Evolutionary conservation across 2,888 invertebrate genomes (phyloP).

Genomic region (Plebejus melissa): DNA sequence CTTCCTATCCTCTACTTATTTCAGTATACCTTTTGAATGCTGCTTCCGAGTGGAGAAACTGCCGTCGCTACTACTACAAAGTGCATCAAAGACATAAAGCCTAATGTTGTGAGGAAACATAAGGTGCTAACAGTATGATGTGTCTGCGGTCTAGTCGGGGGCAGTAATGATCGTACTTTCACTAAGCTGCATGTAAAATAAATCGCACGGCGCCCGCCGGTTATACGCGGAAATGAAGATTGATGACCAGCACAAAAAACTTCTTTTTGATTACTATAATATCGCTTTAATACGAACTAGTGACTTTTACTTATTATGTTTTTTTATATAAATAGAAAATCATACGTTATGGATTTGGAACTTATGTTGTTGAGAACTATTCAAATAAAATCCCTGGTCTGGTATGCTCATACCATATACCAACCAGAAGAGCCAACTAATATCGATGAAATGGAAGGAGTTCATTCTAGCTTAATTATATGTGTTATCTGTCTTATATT

Average conservation of each 20-base stretch:
- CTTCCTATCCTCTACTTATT: background rate
- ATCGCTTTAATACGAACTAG: conserved; percentile 32
- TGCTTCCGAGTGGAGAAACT: background rate
- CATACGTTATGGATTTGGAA: background rate
- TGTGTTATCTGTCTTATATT: too few relatives aligned
- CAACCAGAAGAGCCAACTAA: too few relatives aligned
- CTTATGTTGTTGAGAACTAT: background rate
- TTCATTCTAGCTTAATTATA: background rate
- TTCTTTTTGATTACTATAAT: conserved; percentile 50
- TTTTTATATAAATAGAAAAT: background rate
- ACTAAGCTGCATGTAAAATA: conserved; percentile 62
- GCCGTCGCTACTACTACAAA: background rate
- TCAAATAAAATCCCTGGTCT: background rate
- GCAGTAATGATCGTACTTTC: conserved; percentile 69
- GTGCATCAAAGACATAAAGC: background rate
- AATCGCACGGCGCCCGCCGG: conserved; percentile 62
- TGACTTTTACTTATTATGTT: conserved; percentile 19
- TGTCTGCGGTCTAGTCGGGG: conserved; percentile 41
- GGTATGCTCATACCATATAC: background rate
- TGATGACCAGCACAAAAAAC: conserved; percentile 57
- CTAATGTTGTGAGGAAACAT: conserved; percentile 1
- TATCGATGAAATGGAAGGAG: background rate
- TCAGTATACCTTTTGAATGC: too few relatives aligned
- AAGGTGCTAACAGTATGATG: conserved; percentile 44
- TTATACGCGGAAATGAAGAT: conserved; percentile 71